A percentile compares a stretch with the other conserved stretches of the same genome.
phyloP scores from a whole-genome alignment of 2,797 vertebrate genomes.

The Megalops cyprinoides region DNA sequence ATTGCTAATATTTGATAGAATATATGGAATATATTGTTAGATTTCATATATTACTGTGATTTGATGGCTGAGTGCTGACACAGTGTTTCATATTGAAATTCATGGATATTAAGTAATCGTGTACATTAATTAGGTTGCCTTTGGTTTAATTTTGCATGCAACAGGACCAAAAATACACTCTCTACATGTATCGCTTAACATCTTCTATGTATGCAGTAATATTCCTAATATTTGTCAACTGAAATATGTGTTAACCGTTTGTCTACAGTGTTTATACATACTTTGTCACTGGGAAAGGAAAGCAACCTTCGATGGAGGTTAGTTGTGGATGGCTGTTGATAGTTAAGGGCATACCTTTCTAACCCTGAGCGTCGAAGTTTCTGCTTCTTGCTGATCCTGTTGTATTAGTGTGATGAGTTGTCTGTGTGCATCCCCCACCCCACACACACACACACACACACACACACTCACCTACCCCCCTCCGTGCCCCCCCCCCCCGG shows the following conservation, averaged over 20 bases:
- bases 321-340: background rate
- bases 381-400: no score
- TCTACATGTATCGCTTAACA: background rate
- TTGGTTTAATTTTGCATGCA: background rate
- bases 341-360: background rate
- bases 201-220: background rate
- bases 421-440: background rate
- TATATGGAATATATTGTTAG: no score
- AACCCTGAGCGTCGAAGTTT: no score
- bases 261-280: background rate
- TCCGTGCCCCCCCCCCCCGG: slow-evolving; percentile 32
- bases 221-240: background rate
- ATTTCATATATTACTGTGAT: background rate
- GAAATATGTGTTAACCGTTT: background rate
- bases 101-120: background rate
- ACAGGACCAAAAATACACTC: background rate
- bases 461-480: background rate
- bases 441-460: no score
- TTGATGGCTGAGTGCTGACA: background rate
- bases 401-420: background rate
- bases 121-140: background rate
- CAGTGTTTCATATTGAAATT: background rate
- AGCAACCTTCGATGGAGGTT: no score
- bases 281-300: background rate
- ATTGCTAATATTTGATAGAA: no score